Conservation (phyloP, 2,113 vertebrate genomes). For the Neodontobutis hainanensis region DNA sequence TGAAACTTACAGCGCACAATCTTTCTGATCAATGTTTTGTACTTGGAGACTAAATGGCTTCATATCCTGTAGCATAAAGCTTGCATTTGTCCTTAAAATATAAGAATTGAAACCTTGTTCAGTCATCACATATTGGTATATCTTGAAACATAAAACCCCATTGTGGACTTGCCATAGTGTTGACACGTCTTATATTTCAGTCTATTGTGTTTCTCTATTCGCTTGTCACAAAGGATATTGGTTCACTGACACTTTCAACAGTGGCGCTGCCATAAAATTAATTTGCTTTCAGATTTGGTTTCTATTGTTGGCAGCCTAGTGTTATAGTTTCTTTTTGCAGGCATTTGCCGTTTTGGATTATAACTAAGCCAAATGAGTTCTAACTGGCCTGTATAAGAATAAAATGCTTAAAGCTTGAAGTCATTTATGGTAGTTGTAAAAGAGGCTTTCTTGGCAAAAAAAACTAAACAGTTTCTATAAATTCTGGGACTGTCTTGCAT, state of each 20-base stretch:
- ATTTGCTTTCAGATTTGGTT: constrained; percentile 18
- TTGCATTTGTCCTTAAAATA: not conserved
- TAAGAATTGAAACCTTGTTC: not conserved
- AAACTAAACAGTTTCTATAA: too few species aligned
- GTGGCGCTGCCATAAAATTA: constrained; percentile 13
- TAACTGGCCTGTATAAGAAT: not conserved
- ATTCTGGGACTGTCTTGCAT: too few species aligned
- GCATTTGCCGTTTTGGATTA: constrained; percentile 20
- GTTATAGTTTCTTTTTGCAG: not conserved
- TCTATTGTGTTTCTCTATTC: not conserved
- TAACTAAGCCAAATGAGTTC: constrained; percentile 8
- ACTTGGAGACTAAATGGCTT: constrained; percentile 16
- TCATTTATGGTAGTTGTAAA: too few species aligned
- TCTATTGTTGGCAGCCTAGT: not conserved
- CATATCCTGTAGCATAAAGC: constrained; percentile 3
- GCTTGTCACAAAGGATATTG: constrained; percentile 16
- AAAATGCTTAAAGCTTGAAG: not conserved
- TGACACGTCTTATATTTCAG: constrained; percentile 20
- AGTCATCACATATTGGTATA: constrained; percentile 6
- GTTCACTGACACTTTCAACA: constrained; percentile 8
- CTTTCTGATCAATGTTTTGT: constrained; percentile 23
- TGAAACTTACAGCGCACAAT: not conserved
- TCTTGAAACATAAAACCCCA: constrained; percentile 1
- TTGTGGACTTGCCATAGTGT: constrained; percentile 5
- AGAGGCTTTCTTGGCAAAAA: too few species aligned